Conservation (phyloP, 2,888 invertebrate genomes). For the Parelbella ahira region DNA sequence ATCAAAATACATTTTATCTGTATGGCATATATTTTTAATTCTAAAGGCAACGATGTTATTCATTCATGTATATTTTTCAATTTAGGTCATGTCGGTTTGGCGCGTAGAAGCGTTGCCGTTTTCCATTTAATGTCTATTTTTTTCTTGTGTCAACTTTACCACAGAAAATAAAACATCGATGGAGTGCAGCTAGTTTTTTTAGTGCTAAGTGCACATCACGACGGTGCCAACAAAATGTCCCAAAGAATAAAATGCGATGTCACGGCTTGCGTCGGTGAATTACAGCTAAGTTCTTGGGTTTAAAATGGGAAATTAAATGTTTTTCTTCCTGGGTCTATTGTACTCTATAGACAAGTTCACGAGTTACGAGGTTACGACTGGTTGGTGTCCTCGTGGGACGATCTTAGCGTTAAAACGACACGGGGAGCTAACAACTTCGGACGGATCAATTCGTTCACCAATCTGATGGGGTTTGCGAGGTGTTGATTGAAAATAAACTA, state of each 20-base stretch:
- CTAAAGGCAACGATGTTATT: conserved; percentile 17
- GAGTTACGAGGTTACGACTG: conserved; percentile 14
- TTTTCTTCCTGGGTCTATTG: conserved; percentile 19
- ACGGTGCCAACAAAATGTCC: conserved; percentile 5
- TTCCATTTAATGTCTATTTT: conserved; percentile 17
- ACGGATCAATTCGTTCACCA: conserved; percentile 71
- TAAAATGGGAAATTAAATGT: not conserved
- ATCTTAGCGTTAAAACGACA: conserved; percentile 49
- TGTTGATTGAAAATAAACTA: conserved; percentile 30
- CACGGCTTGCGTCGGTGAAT: too few species aligned
- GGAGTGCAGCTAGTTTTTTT: conserved; percentile 18
- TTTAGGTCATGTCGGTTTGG: conserved; percentile 25
- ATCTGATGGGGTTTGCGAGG: conserved; percentile 32
- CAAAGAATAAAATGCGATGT: conserved; percentile 14
- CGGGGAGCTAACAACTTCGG: conserved; percentile 65
- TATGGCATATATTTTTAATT: conserved; percentile 11
- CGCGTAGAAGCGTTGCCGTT: conserved; percentile 14
- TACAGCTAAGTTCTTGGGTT: conserved; percentile 8
- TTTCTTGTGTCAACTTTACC: conserved; percentile 21
- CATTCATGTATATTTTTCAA: conserved; percentile 24
- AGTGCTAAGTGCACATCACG: conserved; percentile 17
- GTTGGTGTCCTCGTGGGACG: conserved; percentile 35
- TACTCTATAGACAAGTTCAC: conserved; percentile 25
- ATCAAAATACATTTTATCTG: conserved; percentile 4
- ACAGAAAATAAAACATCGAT: conserved; percentile 23